Base-by-base conservation (phyloP, 2,888 invertebrate genomes). In the Lepetodrilus schrolli region DNA sequence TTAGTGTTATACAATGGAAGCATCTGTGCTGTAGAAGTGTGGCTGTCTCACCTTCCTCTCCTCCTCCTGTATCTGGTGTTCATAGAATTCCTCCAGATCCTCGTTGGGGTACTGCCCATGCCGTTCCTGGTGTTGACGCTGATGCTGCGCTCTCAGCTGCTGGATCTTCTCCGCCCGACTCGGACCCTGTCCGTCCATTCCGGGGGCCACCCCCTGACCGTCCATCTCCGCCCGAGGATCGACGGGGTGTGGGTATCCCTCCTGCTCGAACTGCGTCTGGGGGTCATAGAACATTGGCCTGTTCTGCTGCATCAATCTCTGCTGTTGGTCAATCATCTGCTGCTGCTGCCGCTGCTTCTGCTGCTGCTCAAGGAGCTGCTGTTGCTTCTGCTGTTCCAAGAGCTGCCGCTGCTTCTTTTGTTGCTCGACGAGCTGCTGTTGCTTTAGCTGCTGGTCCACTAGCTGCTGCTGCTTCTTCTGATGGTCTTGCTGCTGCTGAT, bases 31-130 rank as follows among this genome's bases (percentile, higher is more conserved):
- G n/a, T n/a, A n/a, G n/a, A n/a, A n/a, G 7, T 47, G n/a, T 47
- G 47, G 17, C 17, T 47, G 17, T 43, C 17, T 17, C 38, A 30
- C 70, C 26, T 21, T 26, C 20, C 74, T 75, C 74, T 87, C 86
- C 36, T 86, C 82, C 66, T 86, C 83, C 76, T 85, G 85, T 26
- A 89, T 80, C 58, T 86, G 81, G 30, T 78, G 72, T 70, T 90
- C 90, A 58, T 86, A 86, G 43, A 78, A 76, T 69, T 90, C 89
- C 68, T 90, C 89, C 26, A 91, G 86, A 50, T 93, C 93, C 49
- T 93, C 93, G 2, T 91, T 87, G 1, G 93, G 93, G 84, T 93
- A 93, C 73, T 92, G 92, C 0, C 93, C 92, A 72, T 93, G 92
- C 66, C 93, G 88, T 83, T 93, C 92, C 20, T 91, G 91, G 86